These are phyloP conservation scores for Peromyscus attwateri DNA, from an alignment of 2,797 vertebrate species.

Conservation along the genomic window DNA sequence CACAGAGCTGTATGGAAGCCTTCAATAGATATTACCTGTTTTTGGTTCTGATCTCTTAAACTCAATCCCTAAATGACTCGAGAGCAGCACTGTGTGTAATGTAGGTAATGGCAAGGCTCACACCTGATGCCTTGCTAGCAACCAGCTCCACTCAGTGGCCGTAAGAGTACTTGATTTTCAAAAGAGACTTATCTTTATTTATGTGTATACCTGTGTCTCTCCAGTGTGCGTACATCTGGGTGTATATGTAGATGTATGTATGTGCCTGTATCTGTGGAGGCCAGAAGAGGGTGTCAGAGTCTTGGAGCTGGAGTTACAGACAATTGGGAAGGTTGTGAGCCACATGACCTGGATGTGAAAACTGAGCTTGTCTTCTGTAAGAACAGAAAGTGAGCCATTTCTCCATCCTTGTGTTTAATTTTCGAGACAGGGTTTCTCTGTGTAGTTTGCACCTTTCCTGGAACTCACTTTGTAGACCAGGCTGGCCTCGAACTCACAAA, in stretches of 20 bases:
- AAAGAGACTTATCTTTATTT: background rate
- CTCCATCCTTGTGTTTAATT: background rate
- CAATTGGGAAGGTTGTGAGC: background rate
- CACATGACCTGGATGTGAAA: too few species aligned
- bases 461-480: too few species aligned
- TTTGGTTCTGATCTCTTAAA: background rate
- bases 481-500: too few species aligned
- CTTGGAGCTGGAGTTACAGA: background rate
- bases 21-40: background rate
- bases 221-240: too few species aligned
- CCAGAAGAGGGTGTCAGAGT: background rate
- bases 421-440: background rate
- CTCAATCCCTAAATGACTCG: background rate
- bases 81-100: background rate
- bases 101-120: background rate
- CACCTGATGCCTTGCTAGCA: background rate
- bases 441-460: too few species aligned
- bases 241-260: background rate
- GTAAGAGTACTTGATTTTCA: background rate
- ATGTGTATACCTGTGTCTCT: background rate
- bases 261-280: background rate
- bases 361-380: background rate
- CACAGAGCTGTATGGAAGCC: background rate
- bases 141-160: background rate
- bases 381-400: background rate